Conservation (phyloP, 1,140 invertebrate genomes). For the Acromyrmex heyeri region DNA sequence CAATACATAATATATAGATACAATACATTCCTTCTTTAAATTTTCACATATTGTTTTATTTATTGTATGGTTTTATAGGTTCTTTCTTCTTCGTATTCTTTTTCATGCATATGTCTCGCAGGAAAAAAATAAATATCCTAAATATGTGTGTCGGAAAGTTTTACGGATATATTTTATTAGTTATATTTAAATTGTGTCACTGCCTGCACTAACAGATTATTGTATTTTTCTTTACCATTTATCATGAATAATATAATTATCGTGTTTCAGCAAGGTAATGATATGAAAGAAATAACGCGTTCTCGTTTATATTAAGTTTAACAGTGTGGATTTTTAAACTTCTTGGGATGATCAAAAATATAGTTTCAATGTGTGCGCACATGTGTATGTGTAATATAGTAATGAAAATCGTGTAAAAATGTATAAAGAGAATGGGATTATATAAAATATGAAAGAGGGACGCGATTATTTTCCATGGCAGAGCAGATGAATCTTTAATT, state of each 20-base stretch:
- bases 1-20: conserved; percentile 23
- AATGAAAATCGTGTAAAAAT: conserved; percentile 38
- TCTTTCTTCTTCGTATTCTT: neutral
- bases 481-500: conserved; percentile 23
- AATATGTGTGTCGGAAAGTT: conserved; percentile 17
- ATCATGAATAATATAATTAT: conserved; percentile 30
- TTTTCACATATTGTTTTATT: conserved; percentile 53
- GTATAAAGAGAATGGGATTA: conserved; percentile 35
- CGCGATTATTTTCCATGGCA: conserved; percentile 41
- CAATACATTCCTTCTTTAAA: conserved; percentile 61
- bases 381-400: conserved; percentile 44
- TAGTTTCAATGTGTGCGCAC: conserved; percentile 20
- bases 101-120: neutral
- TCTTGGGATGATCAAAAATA: conserved; percentile 30
- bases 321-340: conserved; percentile 17
- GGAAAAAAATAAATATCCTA: conserved; percentile 32
- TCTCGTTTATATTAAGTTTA: conserved; percentile 28
- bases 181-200: conserved; percentile 52
- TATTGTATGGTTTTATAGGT: conserved; percentile 47
- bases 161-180: conserved; percentile 28
- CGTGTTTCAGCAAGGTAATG: conserved; percentile 11
- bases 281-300: conserved; percentile 14
- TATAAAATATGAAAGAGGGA: conserved; percentile 24
- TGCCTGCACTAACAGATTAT: conserved; percentile 45
- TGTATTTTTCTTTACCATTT: conserved; percentile 39